Evolutionary conservation across 2,797 vertebrate species (phyloP).

Genomic region (Salmo trutta): DNA sequence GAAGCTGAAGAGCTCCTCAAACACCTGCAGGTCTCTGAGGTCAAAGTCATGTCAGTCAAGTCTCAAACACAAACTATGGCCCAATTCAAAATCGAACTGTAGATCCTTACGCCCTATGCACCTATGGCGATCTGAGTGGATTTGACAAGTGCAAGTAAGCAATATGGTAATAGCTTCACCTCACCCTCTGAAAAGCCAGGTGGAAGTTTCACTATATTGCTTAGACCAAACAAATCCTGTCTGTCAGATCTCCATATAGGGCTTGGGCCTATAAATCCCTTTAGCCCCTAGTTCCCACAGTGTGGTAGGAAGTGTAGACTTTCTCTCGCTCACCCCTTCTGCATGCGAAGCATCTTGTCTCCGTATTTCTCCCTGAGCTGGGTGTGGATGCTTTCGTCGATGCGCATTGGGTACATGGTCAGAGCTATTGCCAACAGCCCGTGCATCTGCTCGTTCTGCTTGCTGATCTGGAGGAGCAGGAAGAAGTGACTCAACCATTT

Average conservation of each 20-base stretch:
- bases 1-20: slow-evolving; percentile 95
- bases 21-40: slow-evolving; percentile 88
- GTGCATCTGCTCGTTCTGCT: slow-evolving; percentile 99
- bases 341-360: slow-evolving; percentile 99
- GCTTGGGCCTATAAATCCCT: neutral
- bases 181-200: too few species aligned
- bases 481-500: neutral
- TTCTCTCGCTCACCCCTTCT: slow-evolving; percentile 85
- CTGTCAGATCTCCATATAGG: too few species aligned
- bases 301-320: neutral
- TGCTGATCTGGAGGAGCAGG: slow-evolving; percentile 85
- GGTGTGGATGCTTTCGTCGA: slow-evolving; percentile 98
- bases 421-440: slow-evolving; percentile 94
- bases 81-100: too few species aligned
- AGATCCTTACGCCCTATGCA: too few species aligned
- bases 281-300: neutral
- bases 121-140: too few species aligned
- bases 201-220: too few species aligned
- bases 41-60: slow-evolving; percentile 65
- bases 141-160: too few species aligned
- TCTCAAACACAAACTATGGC: neutral
- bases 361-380: slow-evolving; percentile 97
- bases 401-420: slow-evolving; percentile 99
- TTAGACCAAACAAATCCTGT: too few species aligned
- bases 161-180: too few species aligned